phyloP scores from a whole-genome alignment of 2,888 invertebrate species.

The Limnephilus auricula region DNA sequence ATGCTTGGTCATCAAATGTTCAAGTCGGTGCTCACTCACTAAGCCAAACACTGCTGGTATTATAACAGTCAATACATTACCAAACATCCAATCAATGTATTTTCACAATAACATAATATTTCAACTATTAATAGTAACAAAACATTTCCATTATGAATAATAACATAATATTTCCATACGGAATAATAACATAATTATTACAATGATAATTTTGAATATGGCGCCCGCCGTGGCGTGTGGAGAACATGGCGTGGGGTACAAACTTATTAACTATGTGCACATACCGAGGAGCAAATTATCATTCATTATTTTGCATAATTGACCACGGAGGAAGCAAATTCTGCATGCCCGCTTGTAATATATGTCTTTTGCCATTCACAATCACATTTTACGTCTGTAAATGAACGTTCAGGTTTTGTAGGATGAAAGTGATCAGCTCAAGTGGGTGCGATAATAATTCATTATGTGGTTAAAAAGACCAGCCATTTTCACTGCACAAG shows the following conservation, averaged over 20 bases:
- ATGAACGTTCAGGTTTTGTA: not conserved
- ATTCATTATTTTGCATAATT: conserved; percentile 20
- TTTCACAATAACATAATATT: not conserved
- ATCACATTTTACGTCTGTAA: not conserved
- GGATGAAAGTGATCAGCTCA: not conserved
- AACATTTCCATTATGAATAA: no score
- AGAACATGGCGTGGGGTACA: not conserved
- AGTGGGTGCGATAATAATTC: not conserved
- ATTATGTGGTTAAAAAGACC: no score
- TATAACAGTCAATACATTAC: not conserved
- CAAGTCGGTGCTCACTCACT: not conserved
- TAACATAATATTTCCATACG: not conserved
- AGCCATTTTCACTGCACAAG: not conserved
- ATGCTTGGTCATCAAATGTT: not conserved
- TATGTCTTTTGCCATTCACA: not conserved
- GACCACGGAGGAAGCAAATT: not conserved
- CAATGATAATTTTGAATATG: not conserved
- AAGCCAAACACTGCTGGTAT: not conserved
- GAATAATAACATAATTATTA: not conserved
- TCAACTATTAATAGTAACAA: not conserved
- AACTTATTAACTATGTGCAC: not conserved
- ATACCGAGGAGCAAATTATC: not conserved
- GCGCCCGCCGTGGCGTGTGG: not conserved
- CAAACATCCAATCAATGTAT: not conserved
- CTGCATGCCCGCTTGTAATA: not conserved